Conservation (phyloP, 2,888 invertebrate genomes). For the Chaitophorus viminalis region DNA sequence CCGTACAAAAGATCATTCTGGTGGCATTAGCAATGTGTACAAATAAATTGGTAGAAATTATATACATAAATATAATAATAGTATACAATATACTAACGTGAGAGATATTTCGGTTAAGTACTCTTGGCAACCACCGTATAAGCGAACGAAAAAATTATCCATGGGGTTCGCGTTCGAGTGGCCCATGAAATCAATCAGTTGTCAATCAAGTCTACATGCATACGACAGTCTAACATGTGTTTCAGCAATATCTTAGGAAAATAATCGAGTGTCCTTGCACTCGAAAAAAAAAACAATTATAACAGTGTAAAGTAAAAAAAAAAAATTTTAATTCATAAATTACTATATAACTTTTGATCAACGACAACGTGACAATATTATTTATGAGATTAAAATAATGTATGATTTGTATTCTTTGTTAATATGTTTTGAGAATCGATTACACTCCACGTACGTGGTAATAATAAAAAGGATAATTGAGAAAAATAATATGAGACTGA, state of each 20-base stretch:
- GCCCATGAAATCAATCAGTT: constrained; percentile 59
- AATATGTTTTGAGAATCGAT: too few relatives aligned
- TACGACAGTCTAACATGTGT: constrained; percentile 5
- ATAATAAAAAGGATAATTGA: constrained; percentile 6
- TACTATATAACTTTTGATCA: too few relatives aligned
- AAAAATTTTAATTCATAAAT: too few relatives aligned
- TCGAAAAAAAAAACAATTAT: background rate
- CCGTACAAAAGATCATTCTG: constrained; percentile 54
- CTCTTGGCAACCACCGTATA: constrained; percentile 38
- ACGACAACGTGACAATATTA: too few relatives aligned
- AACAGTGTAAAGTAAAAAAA: too few relatives aligned
- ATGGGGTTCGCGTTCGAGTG: constrained; percentile 41
- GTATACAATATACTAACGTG: background rate
- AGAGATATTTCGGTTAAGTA: constrained; percentile 50
- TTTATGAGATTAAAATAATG: too few relatives aligned
- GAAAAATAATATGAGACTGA: background rate
- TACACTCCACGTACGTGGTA: too few relatives aligned
- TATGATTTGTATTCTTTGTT: too few relatives aligned
- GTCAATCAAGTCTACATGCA: constrained; percentile 37
- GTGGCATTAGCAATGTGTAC: constrained; percentile 51
- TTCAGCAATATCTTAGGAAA: constrained; percentile 19
- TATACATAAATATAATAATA: background rate
- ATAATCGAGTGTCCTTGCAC: background rate
- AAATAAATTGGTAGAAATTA: constrained; percentile 13
- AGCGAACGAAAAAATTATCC: constrained; percentile 27